phyloP scores from a whole-genome alignment of 2,888 invertebrate genomes.

The Invenusta paracnida region DNA sequence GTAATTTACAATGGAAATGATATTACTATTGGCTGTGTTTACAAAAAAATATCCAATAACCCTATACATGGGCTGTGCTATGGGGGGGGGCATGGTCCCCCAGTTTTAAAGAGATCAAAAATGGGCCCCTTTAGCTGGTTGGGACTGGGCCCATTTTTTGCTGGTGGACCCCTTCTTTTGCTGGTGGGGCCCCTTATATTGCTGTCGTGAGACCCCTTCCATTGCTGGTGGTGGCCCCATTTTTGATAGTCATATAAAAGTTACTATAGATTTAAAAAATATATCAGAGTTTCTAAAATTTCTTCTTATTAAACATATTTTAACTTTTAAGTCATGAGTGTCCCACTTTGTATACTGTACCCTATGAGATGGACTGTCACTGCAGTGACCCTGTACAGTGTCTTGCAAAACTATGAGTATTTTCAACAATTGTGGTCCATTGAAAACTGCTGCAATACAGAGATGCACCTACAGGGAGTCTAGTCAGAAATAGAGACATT shows the following conservation, averaged over 20 bases:
- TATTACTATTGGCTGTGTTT: no score
- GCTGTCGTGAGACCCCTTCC: no score
- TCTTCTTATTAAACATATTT: no score
- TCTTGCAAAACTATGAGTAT: neutral
- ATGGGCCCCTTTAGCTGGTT: neutral
- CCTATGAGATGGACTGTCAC: neutral
- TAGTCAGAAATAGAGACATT: neutral
- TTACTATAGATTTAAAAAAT: no score
- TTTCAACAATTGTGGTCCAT: neutral
- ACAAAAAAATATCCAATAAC: no score
- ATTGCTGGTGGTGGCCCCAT: no score
- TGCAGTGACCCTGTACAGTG: neutral
- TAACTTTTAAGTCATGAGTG: neutral
- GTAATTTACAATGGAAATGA: no score
- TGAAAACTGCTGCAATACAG: neutral
- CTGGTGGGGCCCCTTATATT: neutral
- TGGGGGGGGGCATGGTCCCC: neutral
- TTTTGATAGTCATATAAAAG: no score
- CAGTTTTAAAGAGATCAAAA: neutral
- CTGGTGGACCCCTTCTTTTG: neutral
- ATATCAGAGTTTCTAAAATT: neutral
- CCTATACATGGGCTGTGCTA: neutral
- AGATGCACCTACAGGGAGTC: slow-evolving; percentile 6
- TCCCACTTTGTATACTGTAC: neutral
- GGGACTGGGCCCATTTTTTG: no score